Base-by-base conservation (phyloP, 35 echinoderm and acorn worm genomes). In the Lytechinus pictus region DNA sequence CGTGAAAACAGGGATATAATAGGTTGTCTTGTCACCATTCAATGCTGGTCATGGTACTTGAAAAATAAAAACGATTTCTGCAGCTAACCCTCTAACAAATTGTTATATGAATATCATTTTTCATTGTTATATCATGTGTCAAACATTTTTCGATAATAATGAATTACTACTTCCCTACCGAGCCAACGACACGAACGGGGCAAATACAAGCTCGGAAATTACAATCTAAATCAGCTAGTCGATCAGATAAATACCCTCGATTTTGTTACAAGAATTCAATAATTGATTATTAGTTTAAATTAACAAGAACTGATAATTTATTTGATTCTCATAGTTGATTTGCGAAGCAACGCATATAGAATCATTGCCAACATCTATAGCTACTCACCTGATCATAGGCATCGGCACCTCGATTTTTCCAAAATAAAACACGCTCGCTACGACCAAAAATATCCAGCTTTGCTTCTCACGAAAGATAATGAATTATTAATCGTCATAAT, bases 401-500 rank as follows among this genome's bases (percentile, higher is more conserved):
- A 79, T n/a, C 66, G 21, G 19, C 3, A 79, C 8, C 16, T 0
- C 66, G 66, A 24, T 16, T 24, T 79, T 79, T 79, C n/a, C 66
- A 79, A 79, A 79, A 79, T 79, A 79, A 79, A 79, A 79, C 66
- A 79, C 66, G 66, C 66, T 79, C 66, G 66, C 66, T 79, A 79
- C 66, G 66, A 24, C 66, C 66, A 79, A 79, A 79, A 79, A 79
- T 24, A 24, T 24, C 19, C 66, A 79, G 66, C 16, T 79, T 79
- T 1, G 66, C 19, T 79, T 90, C 27, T 27, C 52, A 11, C 28
- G 14, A 90, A 90, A 90, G 29, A 44, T 90, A 54, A 90, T 90
- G 88, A 90, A 90, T 90, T 90, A 90, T 90, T 90, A 90, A 90
- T 90, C 88, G 88, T 33, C 88, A 54, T 90, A 90, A 90, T 90